phyloP scores from a whole-genome alignment of 2,113 vertebrate genomes.

The Gnathonemus longibarbis region DNA sequence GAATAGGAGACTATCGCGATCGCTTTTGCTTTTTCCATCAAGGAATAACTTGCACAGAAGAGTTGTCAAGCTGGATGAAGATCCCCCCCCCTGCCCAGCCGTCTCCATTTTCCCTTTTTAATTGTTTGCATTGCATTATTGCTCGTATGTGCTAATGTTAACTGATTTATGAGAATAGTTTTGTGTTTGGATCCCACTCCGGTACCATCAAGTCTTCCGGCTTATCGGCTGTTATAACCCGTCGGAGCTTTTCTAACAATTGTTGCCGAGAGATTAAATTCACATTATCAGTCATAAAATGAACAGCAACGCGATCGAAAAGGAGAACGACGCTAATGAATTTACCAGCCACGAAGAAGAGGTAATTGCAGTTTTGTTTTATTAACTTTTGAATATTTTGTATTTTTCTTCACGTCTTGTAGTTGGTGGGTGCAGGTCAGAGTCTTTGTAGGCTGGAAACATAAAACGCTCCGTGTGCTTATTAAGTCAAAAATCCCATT shows the following conservation, averaged over 20 bases:
- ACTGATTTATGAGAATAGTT: constrained; percentile 13
- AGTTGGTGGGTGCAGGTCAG: not conserved
- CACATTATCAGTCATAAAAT: constrained; percentile 1
- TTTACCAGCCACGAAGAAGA: constrained; percentile 18
- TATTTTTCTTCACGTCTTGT: not conserved
- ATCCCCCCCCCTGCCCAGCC: not conserved
- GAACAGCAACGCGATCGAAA: constrained; percentile 15
- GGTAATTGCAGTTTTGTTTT: constrained; percentile 6
- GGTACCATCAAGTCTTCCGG: not conserved
- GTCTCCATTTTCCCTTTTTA: not conserved
- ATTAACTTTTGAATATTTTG: not conserved
- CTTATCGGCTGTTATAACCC: not conserved
- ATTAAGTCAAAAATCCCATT: not conserved
- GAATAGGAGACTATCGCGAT: not conserved
- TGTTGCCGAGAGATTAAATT: constrained; percentile 5
- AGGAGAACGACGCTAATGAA: constrained; percentile 21
- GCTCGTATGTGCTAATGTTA: not conserved
- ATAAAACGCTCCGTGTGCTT: not conserved
- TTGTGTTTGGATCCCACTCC: not conserved
- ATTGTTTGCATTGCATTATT: constrained; percentile 10
- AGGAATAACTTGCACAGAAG: constrained; percentile 12
- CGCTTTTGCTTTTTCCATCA: not conserved
- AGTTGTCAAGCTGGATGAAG: not conserved
- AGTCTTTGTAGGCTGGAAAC: not conserved
- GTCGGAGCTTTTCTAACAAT: not conserved